Evolutionary conservation across 1,140 invertebrate species (phyloP).

Genomic region (Danaus plexippus): DNA sequence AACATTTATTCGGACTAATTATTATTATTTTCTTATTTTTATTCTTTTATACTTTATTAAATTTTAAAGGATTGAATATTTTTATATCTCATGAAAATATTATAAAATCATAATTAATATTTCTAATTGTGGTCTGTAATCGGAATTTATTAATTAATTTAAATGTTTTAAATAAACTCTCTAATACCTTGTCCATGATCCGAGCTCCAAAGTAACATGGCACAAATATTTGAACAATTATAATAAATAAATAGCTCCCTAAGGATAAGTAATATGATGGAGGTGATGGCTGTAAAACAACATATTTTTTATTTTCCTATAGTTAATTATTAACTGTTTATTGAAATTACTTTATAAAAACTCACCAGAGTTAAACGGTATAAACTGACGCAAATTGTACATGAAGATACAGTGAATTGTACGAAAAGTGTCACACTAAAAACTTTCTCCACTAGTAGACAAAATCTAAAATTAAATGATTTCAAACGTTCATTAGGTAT

Average conservation of each 20-base stretch:
- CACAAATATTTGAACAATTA: slow-evolving; percentile 45
- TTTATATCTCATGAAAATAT: no score
- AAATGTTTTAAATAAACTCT: not conserved
- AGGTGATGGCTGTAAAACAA: slow-evolving; percentile 35
- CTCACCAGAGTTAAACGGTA: slow-evolving; percentile 55
- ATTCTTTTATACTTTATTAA: no score
- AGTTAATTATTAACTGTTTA: not conserved
- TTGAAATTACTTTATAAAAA: slow-evolving; percentile 5
- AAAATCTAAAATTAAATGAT: slow-evolving; percentile 40
- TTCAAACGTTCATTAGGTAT: not conserved
- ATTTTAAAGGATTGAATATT: no score
- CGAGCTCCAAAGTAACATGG: slow-evolving; percentile 51
- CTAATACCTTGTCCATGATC: slow-evolving; percentile 46
- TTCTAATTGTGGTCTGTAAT: no score
- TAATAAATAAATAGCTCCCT: slow-evolving; percentile 37
- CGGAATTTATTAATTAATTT: no score
- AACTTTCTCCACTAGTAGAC: slow-evolving; percentile 36
- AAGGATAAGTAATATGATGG: slow-evolving; percentile 45
- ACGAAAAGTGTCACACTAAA: slow-evolving; percentile 45
- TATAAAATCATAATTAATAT: no score
- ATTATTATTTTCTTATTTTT: no score
- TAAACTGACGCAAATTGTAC: slow-evolving; percentile 46
- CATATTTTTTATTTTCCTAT: not conserved
- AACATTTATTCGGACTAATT: no score
- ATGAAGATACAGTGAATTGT: slow-evolving; percentile 44